Evolutionary conservation across 92 coral and sea anemone species (phyloP).

Genomic region (Palythoa heliodiscus): DNA sequence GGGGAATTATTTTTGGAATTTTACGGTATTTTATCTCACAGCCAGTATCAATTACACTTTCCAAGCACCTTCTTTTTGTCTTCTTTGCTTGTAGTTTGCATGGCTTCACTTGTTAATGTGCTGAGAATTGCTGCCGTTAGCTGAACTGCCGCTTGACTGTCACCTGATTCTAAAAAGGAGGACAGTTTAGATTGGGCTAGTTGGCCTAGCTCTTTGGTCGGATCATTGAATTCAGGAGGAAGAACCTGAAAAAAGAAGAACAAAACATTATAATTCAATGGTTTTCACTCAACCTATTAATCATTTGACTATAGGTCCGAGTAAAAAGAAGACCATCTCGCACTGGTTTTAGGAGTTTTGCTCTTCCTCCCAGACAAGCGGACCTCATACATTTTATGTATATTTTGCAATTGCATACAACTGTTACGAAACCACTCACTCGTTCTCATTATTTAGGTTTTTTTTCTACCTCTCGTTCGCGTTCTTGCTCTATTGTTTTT

Average conservation of each 20-base stretch:
- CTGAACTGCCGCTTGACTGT: constrained; percentile 13
- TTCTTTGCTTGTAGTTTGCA: neutral
- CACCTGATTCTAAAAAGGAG: constrained; percentile 17
- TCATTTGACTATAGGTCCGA: too few relatives aligned
- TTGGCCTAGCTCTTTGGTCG: neutral
- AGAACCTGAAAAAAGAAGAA: neutral
- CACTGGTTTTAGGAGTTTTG: too few relatives aligned
- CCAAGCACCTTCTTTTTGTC: constrained; percentile 8
- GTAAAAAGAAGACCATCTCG: too few relatives aligned
- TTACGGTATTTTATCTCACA: neutral
- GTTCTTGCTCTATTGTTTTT: neutral
- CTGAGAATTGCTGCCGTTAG: constrained; percentile 23
- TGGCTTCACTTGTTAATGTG: constrained; percentile 23
- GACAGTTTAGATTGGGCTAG: neutral
- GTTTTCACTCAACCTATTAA: too few relatives aligned
- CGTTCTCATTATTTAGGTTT: too few relatives aligned
- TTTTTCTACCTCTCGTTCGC: neutral
- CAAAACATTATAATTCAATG: too few relatives aligned
- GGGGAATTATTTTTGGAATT: too few relatives aligned
- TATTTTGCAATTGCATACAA: neutral
- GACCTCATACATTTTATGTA: too few relatives aligned
- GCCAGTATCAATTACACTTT: neutral
- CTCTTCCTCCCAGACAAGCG: too few relatives aligned
- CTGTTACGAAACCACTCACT: neutral
- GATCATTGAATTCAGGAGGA: constrained; percentile 5